Evolutionary conservation across 2,888 invertebrate genomes (phyloP).

Genomic region (Lepidocyrtinus sp.): DNA sequence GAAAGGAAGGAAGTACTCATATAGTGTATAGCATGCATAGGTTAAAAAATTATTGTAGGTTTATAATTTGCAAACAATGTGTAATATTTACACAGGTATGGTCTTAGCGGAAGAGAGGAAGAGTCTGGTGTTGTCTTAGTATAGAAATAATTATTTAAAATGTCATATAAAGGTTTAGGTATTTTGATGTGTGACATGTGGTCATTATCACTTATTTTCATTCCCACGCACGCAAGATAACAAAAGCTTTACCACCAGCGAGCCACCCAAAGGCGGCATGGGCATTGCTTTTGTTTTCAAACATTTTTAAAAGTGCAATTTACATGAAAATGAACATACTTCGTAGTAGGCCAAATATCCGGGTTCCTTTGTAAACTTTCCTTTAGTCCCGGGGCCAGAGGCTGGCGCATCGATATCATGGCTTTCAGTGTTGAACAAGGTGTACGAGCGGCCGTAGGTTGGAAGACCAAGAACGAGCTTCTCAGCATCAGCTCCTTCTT

Average conservation of each 20-base stretch:
- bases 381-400: slow-evolving; percentile 92
- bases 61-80: slow-evolving; percentile 28
- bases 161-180: not conserved
- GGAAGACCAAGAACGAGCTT: slow-evolving; percentile 73
- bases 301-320: no score
- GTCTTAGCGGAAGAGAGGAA: not conserved
- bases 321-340: no score
- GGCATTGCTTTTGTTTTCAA: no score
- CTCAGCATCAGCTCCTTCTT: slow-evolving; percentile 72
- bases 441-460: slow-evolving; percentile 88
- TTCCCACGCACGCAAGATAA: slow-evolving; percentile 3
- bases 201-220: slow-evolving; percentile 23
- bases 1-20: slow-evolving; percentile 31
- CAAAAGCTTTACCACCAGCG: no score
- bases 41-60: not conserved
- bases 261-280: no score
- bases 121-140: not conserved
- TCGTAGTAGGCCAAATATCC: slow-evolving; percentile 95
- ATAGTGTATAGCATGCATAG: not conserved
- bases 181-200: slow-evolving; percentile 9
- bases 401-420: slow-evolving; percentile 89
- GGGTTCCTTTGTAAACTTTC: slow-evolving; percentile 92
- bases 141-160: not conserved
- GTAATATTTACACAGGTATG: not conserved
- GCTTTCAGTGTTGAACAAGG: slow-evolving; percentile 87